Percentiles rank a stretch among this genome's conserved stretches.
Evolutionary conservation across 2,888 invertebrate genomes (phyloP).

Genomic region (Druceiella hillmani): DNA sequence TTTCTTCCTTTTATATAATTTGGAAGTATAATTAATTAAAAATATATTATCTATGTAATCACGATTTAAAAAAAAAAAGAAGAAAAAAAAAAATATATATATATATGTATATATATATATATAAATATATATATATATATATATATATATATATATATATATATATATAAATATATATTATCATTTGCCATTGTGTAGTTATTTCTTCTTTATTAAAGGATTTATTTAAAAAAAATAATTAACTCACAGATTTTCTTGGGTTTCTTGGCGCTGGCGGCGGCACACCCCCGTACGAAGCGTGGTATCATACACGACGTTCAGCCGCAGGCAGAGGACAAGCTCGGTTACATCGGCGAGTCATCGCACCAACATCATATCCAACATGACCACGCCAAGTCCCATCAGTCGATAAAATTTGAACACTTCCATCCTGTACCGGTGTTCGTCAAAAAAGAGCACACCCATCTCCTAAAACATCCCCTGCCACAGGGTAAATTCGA

Average conservation of each 20-base stretch:
- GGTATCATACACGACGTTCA: constrained; percentile 41
- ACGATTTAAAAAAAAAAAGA: too few relatives aligned
- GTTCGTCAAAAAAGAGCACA: constrained; percentile 62
- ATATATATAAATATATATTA: too few relatives aligned
- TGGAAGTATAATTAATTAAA: too few relatives aligned
- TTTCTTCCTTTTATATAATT: too few relatives aligned
- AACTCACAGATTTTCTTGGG: constrained; percentile 47
- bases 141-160: too few relatives aligned
- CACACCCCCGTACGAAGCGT: constrained; percentile 31
- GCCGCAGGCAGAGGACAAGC: constrained; percentile 38
- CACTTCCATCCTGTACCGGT: constrained; percentile 67
- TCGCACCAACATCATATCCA: constrained; percentile 57
- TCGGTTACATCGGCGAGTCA: constrained; percentile 42
- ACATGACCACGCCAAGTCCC: constrained; percentile 62
- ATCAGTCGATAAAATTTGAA: constrained; percentile 64
- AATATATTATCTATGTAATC: too few relatives aligned
- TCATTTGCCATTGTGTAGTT: too few relatives aligned
- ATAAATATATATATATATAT: too few relatives aligned
- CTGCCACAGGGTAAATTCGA: constrained; percentile 58
- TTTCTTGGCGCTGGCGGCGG: constrained; percentile 42
- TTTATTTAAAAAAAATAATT: too few relatives aligned
- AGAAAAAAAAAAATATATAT: too few relatives aligned
- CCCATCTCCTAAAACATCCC: constrained; percentile 59
- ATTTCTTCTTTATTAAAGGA: too few relatives aligned
- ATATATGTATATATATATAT: too few relatives aligned